Base-by-base conservation (phyloP, 2,797 vertebrate species). In the Tarsius wallacei region DNA sequence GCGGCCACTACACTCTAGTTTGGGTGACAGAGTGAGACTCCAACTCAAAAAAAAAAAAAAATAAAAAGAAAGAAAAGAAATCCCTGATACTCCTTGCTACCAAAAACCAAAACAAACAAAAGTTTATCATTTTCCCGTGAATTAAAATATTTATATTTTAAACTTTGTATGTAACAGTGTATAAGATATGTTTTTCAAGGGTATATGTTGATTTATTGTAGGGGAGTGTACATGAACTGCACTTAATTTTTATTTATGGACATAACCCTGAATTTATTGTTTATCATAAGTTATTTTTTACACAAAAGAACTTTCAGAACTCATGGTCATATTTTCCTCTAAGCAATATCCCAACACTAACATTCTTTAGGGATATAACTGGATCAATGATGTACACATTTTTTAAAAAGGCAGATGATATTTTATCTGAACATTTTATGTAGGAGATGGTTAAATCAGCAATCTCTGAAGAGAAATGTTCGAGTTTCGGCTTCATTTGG, bases 61-160 rank as follows among this genome's bases (percentile, higher is more conserved):
- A n/a, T n/a, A n/a, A n/a, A n/a, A n/a, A n/a, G n/a, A n/a, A n/a
- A n/a, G n/a, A n/a, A n/a, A n/a, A n/a, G 71, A 96, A 93, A 90
- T 80, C 66, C 26, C 55, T 71, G 15, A 81, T 87, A 74, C 10
- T 95, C 36, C 51, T 31, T 90, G 36, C 63, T 76, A 91, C 14
- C 26, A 31, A 87, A 61, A 64, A 36, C 14, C 17, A 86, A 94
- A 90, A 64, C 12, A 55, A 82, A 61, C 7, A 81, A 80, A 94
- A 87, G 24, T 26, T 71, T 59, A 76, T 80, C 1, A 68, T 94
- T 96, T 93, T 90, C 51, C 47, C 33, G 71, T 74, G 59, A 63
- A 91, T 96, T 88, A 64, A 86, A 93, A 91, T 93, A 81, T 49
- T 59, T 97, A 63, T 82, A 28, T 59, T 95, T 97, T 53, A 93